Conservation (phyloP, 2,888 invertebrate genomes). For the Quadriops clusia region DNA sequence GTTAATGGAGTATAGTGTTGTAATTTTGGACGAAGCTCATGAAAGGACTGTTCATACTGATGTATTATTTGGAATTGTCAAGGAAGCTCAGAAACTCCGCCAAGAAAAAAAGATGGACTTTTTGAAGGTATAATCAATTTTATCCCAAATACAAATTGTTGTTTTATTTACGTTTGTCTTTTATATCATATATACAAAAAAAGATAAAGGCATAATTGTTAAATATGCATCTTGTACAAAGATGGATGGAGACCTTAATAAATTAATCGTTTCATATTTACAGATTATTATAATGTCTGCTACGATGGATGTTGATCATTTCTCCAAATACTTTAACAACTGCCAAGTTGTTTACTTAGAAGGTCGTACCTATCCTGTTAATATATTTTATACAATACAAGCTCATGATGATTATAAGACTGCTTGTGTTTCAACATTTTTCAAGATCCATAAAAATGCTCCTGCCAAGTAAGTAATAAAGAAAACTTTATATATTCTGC, state of each 20-base stretch:
- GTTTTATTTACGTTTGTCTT: too few species aligned
- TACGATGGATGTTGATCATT: conserved; percentile 92
- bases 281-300: conserved; percentile 86
- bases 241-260: too few species aligned
- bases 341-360: conserved; percentile 81
- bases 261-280: conserved; percentile 26
- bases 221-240: too few species aligned
- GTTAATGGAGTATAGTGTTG: conserved; percentile 63
- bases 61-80: conserved; percentile 85
- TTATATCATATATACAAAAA: too few species aligned
- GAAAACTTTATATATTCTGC: too few species aligned
- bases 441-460: conserved; percentile 74
- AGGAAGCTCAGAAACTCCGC: conserved; percentile 70
- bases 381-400: conserved; percentile 57
- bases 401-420: conserved; percentile 75
- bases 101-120: conserved; percentile 45
- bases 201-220: too few species aligned
- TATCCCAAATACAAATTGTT: too few species aligned
- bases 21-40: conserved; percentile 91
- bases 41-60: conserved; percentile 92
- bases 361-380: conserved; percentile 76
- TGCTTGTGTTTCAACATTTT: conserved; percentile 72
- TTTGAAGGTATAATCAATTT: conserved; percentile 47
- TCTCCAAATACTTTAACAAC: conserved; percentile 77
- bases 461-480: conserved; percentile 63